Evolutionary conservation across 35 echinoderm and acorn worm genomes (phyloP).

Genomic region (Amphiura filiformis): DNA sequence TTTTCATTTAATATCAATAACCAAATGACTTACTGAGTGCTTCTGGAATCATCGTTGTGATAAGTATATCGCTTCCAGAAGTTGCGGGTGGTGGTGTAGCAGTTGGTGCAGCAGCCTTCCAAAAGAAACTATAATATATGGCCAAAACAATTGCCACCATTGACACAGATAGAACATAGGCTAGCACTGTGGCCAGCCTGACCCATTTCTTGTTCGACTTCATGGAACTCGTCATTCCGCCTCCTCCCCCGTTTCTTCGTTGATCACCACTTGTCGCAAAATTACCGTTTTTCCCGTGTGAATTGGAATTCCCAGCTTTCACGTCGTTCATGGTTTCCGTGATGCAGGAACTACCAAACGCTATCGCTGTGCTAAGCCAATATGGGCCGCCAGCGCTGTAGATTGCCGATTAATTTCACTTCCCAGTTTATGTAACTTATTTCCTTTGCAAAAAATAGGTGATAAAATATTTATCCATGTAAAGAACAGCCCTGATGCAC

Average conservation of each 20-base stretch:
- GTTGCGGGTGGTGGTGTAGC: neutral
- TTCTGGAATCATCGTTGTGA: too few relatives aligned
- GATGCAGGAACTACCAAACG: too few relatives aligned
- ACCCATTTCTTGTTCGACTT: conserved; percentile 99
- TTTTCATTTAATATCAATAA: too few relatives aligned
- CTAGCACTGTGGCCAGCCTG: conserved; percentile 91
- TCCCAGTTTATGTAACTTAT: too few relatives aligned
- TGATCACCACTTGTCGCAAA: conserved; percentile 6
- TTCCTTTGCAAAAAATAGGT: too few relatives aligned
- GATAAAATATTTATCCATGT: too few relatives aligned
- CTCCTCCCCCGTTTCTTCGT: conserved; percentile 30
- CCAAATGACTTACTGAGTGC: too few relatives aligned
- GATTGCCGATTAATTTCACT: too few relatives aligned
- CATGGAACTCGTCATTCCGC: conserved; percentile 57
- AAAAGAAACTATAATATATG: conserved; percentile 96
- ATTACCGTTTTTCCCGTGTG: conserved; percentile 25
- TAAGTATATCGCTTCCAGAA: neutral
- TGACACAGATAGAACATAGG: conserved; percentile 91
- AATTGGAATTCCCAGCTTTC: neutral
- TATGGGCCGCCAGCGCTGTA: too few relatives aligned
- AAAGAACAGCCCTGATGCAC: too few relatives aligned
- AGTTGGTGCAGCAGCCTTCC: conserved; percentile 17
- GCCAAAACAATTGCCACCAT: conserved; percentile 87
- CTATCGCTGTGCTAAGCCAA: too few relatives aligned
- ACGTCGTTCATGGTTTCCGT: neutral